Evolutionary conservation across 2,113 vertebrate species (phyloP), one percentile per base, ranked within the genome.

Genomic region (human): DNA sequence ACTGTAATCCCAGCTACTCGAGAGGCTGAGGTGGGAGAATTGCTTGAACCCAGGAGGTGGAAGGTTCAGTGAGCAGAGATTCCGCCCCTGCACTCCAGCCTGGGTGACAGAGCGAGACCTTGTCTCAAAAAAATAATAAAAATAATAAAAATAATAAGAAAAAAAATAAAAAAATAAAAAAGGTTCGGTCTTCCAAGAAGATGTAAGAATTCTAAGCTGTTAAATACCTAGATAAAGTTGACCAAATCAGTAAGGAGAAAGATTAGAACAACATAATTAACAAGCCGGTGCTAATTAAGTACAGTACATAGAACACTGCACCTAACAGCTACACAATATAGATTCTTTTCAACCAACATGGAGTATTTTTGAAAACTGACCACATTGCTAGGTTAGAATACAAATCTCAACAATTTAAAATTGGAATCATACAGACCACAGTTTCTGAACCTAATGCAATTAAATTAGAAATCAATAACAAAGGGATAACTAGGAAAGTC

Each of bases 311-410:
- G 52, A 66, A 88, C 43, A 78, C 35, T 45, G 40, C 22, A 92
- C 38, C 35, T 94, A 73, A 95, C 30, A 80, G 66, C 80, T 90
- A 86, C 3, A 82, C 50, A 64, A 64, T 38, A 76, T 16, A 91
- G 48, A 79, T 87, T 94, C 8, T 81, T 95, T 90, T 89, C 59
- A 87, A 73, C 35, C 50, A 87, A 78, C 32, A 48, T 55, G 94
- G 25, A 83, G 13, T 91, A 52, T 72, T 97, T 96, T 96, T 97
- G 57, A 96, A 95, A 87, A 82, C 5, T 91, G 78, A 76, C 43
- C 38, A 82, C 83, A 89, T 57, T 22, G 61, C 57, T 85, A 50
- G 52, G 83, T 93, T 91, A 84, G 68, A 96, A 81, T 89, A 55
- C 48, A 90, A 90, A 93, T 64, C 40, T 85, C 64, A 89, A 55